Evolutionary conservation across 2,113 vertebrate species (phyloP).

Genomic region (Alligator mississippiensis): DNA sequence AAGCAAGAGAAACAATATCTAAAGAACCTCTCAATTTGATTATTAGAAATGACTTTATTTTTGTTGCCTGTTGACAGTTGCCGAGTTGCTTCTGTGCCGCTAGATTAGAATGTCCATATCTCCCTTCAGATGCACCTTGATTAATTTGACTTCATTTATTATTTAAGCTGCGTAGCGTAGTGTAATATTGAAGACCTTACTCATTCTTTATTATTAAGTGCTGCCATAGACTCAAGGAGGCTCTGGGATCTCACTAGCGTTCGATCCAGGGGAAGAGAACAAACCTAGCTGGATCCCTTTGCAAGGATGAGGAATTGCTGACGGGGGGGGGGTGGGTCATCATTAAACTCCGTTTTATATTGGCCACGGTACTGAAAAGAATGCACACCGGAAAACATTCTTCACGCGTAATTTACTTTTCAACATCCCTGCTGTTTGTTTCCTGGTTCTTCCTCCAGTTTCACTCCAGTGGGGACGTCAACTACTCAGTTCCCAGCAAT

Average conservation of each 20-base stretch:
- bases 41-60: constrained; percentile 34
- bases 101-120: background rate
- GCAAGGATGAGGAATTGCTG: constrained; percentile 68
- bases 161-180: constrained; percentile 36
- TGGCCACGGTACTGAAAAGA: background rate
- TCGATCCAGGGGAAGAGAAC: constrained; percentile 57
- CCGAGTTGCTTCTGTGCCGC: background rate
- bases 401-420: constrained; percentile 63
- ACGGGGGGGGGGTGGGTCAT: constrained; percentile 29
- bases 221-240: constrained; percentile 34
- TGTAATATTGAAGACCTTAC: constrained; percentile 59
- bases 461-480: constrained; percentile 6
- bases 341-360: constrained; percentile 25
- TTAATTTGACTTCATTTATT: constrained; percentile 65
- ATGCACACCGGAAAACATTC: constrained; percentile 12
- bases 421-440: constrained; percentile 61
- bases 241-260: constrained; percentile 35
- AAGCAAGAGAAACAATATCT: background rate
- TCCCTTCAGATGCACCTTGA: constrained; percentile 49
- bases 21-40: background rate
- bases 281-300: constrained; percentile 58
- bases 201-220: constrained; percentile 66
- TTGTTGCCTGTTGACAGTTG: background rate
- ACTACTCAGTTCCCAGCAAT: constrained; percentile 33
- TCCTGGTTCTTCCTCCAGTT: background rate